Evolutionary conservation across 1,140 invertebrate genomes (phyloP), one percentile per base, ranked within the genome.

Genomic region (Caligus rogercresseyi): DNA sequence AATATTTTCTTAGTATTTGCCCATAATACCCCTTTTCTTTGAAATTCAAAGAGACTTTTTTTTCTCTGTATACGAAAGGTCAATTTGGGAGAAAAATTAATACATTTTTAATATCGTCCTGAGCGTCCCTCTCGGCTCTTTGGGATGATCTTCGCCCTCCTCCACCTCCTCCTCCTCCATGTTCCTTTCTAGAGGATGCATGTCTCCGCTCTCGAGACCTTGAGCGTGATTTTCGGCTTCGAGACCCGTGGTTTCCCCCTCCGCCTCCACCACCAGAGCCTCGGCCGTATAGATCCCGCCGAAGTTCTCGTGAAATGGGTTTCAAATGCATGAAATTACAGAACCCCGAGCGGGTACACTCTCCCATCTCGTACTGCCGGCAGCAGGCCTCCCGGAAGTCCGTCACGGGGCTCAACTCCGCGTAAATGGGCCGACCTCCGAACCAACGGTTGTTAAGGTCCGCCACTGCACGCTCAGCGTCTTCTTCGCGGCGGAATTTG

Each of bases 261-360:
- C 24, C 31, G 16, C 65, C 64, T 63, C 64, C 51, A 65, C 69
- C 55, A 66, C 66, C 69, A 21, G 75, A 68, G 51, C 74, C 71
- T 51, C 81, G 71, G 31, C 80, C 80, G 71, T 83, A 83, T n/a
- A 83, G 69, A 69, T 86, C 92, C 71, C 89, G 79, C 63, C 91
- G 78, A 23, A 97, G 73, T 71, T 92, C 90, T 67, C 91, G 76
- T 0, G 92, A 96, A 69, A 98, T 98, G 51, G 93, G 94, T 72
- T 98, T 98, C 71, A 98, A 77, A 72, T 98, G 95, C 95, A 98
- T 98, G 73, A 98, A 98, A 76, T 98, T 98, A 74, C 95, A 98
- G 74, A 98, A 98, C 54, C 94, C 95, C 70, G 91, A 94, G 62
- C 95, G 16, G 14, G 52, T 53, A 25, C 61, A 63, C 25, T 63